Conservation (phyloP, 2,888 invertebrate genomes). For the Ochropleura plecta region DNA sequence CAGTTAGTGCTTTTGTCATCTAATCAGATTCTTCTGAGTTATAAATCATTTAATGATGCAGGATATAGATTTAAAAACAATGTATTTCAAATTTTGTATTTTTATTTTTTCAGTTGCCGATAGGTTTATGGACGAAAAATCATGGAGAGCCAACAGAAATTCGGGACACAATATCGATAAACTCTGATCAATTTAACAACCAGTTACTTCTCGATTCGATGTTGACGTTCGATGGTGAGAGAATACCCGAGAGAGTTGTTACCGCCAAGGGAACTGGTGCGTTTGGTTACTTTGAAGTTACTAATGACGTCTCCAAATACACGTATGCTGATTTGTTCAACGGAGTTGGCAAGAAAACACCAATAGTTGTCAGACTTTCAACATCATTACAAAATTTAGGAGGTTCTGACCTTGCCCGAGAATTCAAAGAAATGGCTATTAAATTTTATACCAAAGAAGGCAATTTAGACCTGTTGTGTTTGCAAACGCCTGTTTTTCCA, state of each 20-base stretch:
- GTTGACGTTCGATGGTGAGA: conserved; percentile 93
- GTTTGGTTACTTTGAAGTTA: conserved; percentile 95
- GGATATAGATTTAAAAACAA: too few species aligned
- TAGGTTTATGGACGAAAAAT: conserved; percentile 90
- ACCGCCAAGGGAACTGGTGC: conserved; percentile 97
- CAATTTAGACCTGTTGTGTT: conserved; percentile 77
- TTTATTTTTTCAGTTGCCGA: conserved; percentile 63
- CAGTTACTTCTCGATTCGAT: conserved; percentile 92
- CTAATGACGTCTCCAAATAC: conserved; percentile 93
- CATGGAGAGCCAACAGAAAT: conserved; percentile 94
- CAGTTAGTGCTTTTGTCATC: too few species aligned
- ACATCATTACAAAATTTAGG: conserved; percentile 91
- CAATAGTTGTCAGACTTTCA: conserved; percentile 90
- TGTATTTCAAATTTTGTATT: too few species aligned
- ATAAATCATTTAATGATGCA: too few species aligned
- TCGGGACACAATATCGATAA: conserved; percentile 84
- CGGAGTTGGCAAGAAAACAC: conserved; percentile 90
- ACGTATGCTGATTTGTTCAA: conserved; percentile 91
- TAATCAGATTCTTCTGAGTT: too few species aligned
- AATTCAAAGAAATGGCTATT: conserved; percentile 82
- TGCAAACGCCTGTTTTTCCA: conserved; percentile 90
- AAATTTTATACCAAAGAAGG: conserved; percentile 76
- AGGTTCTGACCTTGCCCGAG: conserved; percentile 87
- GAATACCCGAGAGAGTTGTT: conserved; percentile 97
- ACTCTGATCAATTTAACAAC: conserved; percentile 71